Evolutionary conservation across 2,113 vertebrate genomes (phyloP).

Genomic region (Eurypyga helias): DNA sequence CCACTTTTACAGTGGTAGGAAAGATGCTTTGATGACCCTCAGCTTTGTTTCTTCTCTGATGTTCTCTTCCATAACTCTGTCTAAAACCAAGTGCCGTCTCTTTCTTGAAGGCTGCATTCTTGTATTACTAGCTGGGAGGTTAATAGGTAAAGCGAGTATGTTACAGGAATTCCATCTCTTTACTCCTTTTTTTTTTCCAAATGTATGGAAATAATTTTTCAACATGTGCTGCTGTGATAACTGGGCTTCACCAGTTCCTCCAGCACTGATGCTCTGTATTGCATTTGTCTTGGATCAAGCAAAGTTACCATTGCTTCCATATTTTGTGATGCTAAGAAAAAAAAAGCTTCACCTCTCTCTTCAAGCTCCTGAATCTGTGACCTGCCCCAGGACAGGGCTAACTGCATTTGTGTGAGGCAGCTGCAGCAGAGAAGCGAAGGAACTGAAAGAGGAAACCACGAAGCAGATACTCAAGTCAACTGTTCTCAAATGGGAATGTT

Average conservation of each 20-base stretch:
- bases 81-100: neutral
- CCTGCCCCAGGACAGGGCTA: neutral
- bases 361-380: neutral
- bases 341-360: neutral
- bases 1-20: constrained; percentile 21
- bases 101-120: neutral
- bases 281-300: neutral
- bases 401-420: neutral
- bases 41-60: neutral
- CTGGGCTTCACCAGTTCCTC: neutral
- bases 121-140: neutral
- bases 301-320: neutral
- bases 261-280: neutral
- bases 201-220: constrained; percentile 34
- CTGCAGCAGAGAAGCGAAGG: neutral
- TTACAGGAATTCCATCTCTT: constrained; percentile 17
- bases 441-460: neutral
- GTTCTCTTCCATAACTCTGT: neutral
- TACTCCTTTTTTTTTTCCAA: neutral
- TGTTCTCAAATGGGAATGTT: neutral
- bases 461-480: neutral
- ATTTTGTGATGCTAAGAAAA: neutral
- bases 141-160: neutral
- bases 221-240: neutral
- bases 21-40: neutral